Percentiles rank a stretch among this genome's conserved stretches.
Conservation (phyloP, 2,888 invertebrate genomes). For the Leucophenga maculata region DNA sequence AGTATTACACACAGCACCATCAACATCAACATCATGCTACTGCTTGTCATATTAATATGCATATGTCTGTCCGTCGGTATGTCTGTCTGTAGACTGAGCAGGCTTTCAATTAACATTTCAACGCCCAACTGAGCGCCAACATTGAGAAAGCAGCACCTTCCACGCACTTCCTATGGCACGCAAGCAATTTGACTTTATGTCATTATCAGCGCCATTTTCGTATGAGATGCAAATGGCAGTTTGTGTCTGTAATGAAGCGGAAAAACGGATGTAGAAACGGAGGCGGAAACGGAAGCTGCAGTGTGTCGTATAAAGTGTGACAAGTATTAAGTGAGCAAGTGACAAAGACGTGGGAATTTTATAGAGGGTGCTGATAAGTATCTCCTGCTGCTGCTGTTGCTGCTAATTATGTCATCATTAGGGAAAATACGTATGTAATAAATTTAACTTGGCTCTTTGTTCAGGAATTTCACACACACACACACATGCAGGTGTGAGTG, state of each 20-base stretch:
- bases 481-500: constrained; percentile 30
- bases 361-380: constrained; percentile 12
- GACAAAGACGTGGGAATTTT: background rate
- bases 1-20: too few relatives aligned
- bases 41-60: too few relatives aligned
- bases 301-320: background rate
- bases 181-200: constrained; percentile 57
- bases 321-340: background rate
- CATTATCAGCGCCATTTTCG: constrained; percentile 51
- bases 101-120: constrained; percentile 58
- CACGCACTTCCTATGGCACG: constrained; percentile 16
- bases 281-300: background rate
- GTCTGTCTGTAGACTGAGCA: background rate
- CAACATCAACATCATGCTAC: too few relatives aligned
- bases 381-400: constrained; percentile 14
- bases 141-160: background rate
- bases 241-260: background rate
- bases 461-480: constrained; percentile 43
- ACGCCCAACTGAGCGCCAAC: background rate
- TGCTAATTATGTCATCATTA: constrained; percentile 68
- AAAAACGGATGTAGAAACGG: background rate
- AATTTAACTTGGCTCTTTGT: constrained; percentile 48
- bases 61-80: constrained; percentile 2
- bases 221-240: constrained; percentile 1
- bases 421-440: constrained; percentile 41